A percentile compares a stretch with the other conserved stretches of the same genome.
These are phyloP conservation scores for Wasmannia auropunctata DNA, from an alignment of 1,140 invertebrate genomes.

Conservation along the genomic window DNA sequence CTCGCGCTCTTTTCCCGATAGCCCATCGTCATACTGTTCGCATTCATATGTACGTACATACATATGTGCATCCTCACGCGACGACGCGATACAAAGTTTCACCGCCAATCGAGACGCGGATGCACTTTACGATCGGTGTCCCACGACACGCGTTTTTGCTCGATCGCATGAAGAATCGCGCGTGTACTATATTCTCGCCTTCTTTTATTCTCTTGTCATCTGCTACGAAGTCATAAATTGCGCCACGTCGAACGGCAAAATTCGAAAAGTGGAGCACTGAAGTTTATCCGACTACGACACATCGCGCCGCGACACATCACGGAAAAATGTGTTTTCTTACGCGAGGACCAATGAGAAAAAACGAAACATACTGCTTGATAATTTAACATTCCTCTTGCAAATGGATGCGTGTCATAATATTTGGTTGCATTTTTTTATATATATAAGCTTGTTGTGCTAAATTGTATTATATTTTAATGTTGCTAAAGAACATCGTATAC, in stretches of 20 bases:
- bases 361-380: not conserved
- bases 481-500: not conserved
- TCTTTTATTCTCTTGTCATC: constrained; percentile 40
- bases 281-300: constrained; percentile 50
- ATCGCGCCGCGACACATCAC: not conserved
- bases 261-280: not conserved
- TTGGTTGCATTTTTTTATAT: not conserved
- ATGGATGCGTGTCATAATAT: not conserved
- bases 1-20: not conserved
- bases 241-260: constrained; percentile 28
- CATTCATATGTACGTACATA: not conserved
- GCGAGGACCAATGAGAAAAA: not conserved
- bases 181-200: not conserved
- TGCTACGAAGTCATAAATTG: constrained; percentile 52
- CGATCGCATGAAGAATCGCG: not conserved
- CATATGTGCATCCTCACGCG: not conserved
- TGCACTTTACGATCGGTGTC: constrained; percentile 41
- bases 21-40: not conserved
- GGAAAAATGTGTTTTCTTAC: constrained; percentile 15
- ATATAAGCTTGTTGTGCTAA: not conserved
- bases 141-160: not conserved
- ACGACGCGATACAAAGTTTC: constrained; percentile 32
- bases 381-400: not conserved
- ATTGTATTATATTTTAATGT: not conserved
- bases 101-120: constrained; percentile 10